Percentiles rank a stretch among this genome's conserved stretches.
These are phyloP conservation scores for Andrena hattorfiana DNA, from an alignment of 2,888 invertebrate genomes.

Conservation along the genomic window DNA sequence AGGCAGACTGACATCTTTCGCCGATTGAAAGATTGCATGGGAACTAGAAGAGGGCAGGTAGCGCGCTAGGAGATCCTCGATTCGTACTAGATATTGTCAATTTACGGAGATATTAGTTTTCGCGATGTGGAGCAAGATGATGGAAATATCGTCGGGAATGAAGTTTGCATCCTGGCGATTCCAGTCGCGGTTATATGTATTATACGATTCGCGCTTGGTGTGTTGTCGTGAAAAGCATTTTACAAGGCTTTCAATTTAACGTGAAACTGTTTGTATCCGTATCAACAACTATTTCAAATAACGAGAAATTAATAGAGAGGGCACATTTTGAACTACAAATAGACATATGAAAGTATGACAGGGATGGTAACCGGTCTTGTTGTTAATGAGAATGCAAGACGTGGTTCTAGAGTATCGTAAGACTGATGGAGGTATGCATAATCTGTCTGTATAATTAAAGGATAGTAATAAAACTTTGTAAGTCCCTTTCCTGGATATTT, in stretches of 20 bases:
- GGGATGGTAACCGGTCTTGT: background rate
- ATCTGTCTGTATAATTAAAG: too few species aligned
- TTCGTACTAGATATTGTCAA: conserved; percentile 52
- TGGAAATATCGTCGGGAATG: conserved; percentile 30
- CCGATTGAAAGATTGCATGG: conserved; percentile 63
- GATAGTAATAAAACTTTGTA: background rate
- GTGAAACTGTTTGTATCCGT: background rate
- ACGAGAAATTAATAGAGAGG: background rate
- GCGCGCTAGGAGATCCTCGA: conserved; percentile 24
- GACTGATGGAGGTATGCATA: too few species aligned
- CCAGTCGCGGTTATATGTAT: background rate
- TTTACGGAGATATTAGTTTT: conserved; percentile 50
- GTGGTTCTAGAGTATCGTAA: background rate
- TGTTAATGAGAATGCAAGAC: background rate
- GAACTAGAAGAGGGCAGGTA: conserved; percentile 43
- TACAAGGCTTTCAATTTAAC: background rate
- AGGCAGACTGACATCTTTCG: conserved; percentile 62
- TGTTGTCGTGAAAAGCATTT: background rate
- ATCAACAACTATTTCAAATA: background rate
- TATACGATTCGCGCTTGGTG: conserved; percentile 3
- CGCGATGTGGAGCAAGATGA: conserved; percentile 18
- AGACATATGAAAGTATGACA: background rate
- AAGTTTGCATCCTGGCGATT: background rate
- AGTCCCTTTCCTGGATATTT: background rate
- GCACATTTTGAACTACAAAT: background rate